A percentile compares a stretch with the other conserved stretches of the same genome.
Evolutionary conservation across 2,888 invertebrate species (phyloP).

Genomic region (Rosalia funebris): DNA sequence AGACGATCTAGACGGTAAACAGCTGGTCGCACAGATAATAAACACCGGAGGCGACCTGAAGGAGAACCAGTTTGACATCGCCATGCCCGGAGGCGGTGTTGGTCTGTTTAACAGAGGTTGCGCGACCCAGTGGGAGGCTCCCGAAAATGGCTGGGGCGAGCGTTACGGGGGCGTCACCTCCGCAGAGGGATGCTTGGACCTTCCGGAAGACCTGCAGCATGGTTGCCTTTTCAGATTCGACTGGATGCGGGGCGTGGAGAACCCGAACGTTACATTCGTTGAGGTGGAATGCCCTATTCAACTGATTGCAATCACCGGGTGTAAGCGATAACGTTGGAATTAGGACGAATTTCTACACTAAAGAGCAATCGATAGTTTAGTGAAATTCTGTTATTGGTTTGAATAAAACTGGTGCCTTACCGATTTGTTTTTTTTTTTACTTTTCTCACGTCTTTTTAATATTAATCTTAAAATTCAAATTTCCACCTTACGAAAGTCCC

Average conservation of each 20-base stretch:
- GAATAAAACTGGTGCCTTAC: no score
- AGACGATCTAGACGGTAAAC: conserved; percentile 34
- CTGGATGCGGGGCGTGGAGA: conserved; percentile 38
- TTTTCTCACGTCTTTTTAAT: no score
- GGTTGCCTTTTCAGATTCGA: conserved; percentile 40
- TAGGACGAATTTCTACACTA: no score
- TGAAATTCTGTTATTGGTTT: no score
- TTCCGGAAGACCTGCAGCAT: conserved; percentile 35
- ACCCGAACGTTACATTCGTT: conserved; percentile 36
- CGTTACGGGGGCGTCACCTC: conserved; percentile 40
- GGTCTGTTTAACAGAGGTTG: conserved; percentile 40
- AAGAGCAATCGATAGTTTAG: no score
- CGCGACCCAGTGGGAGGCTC: conserved; percentile 38
- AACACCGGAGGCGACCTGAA: conserved; percentile 41
- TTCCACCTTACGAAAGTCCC: no score
- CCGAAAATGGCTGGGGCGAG: conserved; percentile 40
- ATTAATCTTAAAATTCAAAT: no score
- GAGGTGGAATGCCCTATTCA: conserved; percentile 42
- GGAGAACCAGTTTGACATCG: conserved; percentile 44
- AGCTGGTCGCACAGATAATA: conserved; percentile 38
- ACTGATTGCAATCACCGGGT: conserved; percentile 27
- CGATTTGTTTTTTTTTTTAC: no score
- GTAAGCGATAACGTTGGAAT: neutral
- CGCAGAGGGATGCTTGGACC: conserved; percentile 31
- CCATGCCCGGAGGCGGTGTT: conserved; percentile 47